Evolutionary conservation across 2,113 vertebrate genomes (phyloP), one percentile per base, ranked within the genome.

Genomic region (Cranoglanis bouderius): DNA sequence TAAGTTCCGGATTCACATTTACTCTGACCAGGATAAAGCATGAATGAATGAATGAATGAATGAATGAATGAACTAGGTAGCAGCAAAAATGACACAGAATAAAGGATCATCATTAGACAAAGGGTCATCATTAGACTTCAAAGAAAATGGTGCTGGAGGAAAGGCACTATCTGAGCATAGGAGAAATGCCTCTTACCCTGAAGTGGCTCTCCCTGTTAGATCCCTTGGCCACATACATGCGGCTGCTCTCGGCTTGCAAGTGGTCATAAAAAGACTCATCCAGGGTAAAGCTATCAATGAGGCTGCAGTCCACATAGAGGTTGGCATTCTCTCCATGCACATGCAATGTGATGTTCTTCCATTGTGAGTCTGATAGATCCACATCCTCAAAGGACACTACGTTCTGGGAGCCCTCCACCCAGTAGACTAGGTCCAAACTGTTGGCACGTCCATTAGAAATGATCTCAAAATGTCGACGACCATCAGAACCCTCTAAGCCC

Each of bases 331-430:
- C 97, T 0, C 95, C 95, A 0, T 95, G 93, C 90, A 97, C 94
- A 91, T 97, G 96, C 80, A 98, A 93, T 0, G 97, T 97, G 89
- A 97, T 35, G 14, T 97, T 97, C 93, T 97, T 97, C 97, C 97
- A 98, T 38, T 96, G 96, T 0, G 96, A 95, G 88, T 98, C 97
- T 0, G 96, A 96, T 7, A 98, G 94, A 90, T 97, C 97, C 92
- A 97, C 97, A 0, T 98, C 97, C 92, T 97, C 97, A 89, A 98
- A 94, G 63, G 96, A 96, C 88, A 96, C 92, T 24, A 94, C 88
- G 0, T 96, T 96, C 90, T 93, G 95, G 8, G 92, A 88, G 59
- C 95, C 96, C 24, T 95, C 96, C 2, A 94, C 86, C 91, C 96
- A 97, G 91, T 97, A 98, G 82, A 95, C 94, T 82, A 98, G 94